A percentile compares a stretch with the other conserved stretches of the same genome.
These are phyloP conservation scores for Drosophila lutescens DNA, from an alignment of 2,888 invertebrate genomes.

Conservation along the genomic window DNA sequence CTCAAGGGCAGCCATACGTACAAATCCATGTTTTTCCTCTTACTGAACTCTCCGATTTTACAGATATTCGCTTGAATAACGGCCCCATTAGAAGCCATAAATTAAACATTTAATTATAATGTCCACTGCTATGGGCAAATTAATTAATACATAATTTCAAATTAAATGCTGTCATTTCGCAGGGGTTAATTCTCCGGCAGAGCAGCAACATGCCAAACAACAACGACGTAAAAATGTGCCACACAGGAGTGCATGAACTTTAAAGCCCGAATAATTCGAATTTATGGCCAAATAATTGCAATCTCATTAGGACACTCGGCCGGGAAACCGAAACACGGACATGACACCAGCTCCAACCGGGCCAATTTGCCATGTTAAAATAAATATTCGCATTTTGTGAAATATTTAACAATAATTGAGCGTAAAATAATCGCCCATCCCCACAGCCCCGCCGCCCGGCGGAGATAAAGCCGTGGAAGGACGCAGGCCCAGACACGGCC, in stretches of 20 bases:
- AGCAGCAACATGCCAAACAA: constrained; percentile 35
- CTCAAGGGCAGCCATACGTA: neutral
- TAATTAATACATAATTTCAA: constrained; percentile 75
- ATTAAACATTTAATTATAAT: constrained; percentile 76
- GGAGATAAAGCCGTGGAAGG: constrained; percentile 48
- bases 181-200: constrained; percentile 18
- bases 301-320: constrained; percentile 79
- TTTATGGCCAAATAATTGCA: constrained; percentile 83
- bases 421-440: constrained; percentile 79
- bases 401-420: constrained; percentile 84
- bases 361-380: constrained; percentile 62
- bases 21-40: neutral
- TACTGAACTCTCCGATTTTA: neutral
- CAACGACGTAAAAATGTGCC: constrained; percentile 50
- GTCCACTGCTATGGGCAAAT: constrained; percentile 67
- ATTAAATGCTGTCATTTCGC: constrained; percentile 62
- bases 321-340: constrained; percentile 55
- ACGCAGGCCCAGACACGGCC: constrained; percentile 26
- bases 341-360: constrained; percentile 53
- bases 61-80: constrained; percentile 21
- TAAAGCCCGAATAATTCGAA: constrained; percentile 82
- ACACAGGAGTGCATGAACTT: constrained; percentile 61
- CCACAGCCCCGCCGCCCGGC: constrained; percentile 18
- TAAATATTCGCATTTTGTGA: constrained; percentile 77
- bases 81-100: constrained; percentile 50